Conservation (phyloP, 2,888 invertebrate species). For the Tachina lurida region DNA sequence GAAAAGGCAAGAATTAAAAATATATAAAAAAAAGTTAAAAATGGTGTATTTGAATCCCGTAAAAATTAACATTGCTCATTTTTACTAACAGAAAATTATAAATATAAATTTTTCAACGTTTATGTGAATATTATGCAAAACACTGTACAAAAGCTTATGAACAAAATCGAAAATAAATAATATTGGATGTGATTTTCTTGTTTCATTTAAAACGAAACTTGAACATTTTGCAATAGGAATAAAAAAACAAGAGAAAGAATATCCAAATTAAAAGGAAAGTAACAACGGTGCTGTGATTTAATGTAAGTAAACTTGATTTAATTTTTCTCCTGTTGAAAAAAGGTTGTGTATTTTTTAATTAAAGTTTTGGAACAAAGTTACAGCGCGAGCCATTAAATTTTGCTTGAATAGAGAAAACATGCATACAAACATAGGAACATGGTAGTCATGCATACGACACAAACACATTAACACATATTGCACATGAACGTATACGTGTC, state of each 20-base stretch:
- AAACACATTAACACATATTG: slow-evolving; percentile 19
- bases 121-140: slow-evolving; percentile 66
- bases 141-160: slow-evolving; percentile 68
- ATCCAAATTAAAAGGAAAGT: slow-evolving; percentile 19
- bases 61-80: slow-evolving; percentile 32
- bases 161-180: slow-evolving; percentile 54
- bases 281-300: slow-evolving; percentile 34
- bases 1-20: slow-evolving; percentile 15
- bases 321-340: slow-evolving; percentile 31
- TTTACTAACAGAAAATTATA: slow-evolving; percentile 11
- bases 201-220: slow-evolving; percentile 54
- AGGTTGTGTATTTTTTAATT: slow-evolving; percentile 50
- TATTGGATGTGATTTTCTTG: slow-evolving; percentile 48
- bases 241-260: slow-evolving; percentile 14
- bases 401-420: slow-evolving; percentile 69
- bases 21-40: slow-evolving; percentile 21
- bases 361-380: slow-evolving; percentile 65
- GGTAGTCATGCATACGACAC: slow-evolving; percentile 52
- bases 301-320: slow-evolving; percentile 61
- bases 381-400: slow-evolving; percentile 60
- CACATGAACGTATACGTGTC: slow-evolving; percentile 17
- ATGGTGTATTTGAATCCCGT: slow-evolving; percentile 55
- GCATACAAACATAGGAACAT: slow-evolving; percentile 51
- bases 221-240: slow-evolving; percentile 54
- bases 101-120: slow-evolving; percentile 37